phyloP scores from a whole-genome alignment of 2,113 vertebrate genomes.

The Microtus oregoni region DNA sequence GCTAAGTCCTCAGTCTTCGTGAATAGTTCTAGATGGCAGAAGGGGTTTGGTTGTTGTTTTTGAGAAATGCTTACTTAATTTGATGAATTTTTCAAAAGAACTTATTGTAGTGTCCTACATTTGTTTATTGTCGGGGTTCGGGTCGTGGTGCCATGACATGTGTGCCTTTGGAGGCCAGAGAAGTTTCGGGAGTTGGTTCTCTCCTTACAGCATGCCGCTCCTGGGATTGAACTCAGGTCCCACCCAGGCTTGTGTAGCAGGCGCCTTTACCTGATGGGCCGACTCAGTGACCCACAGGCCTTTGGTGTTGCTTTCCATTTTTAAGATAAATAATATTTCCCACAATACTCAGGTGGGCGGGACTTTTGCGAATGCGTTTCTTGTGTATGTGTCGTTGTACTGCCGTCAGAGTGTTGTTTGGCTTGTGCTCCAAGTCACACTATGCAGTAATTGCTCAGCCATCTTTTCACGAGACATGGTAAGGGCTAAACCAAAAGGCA shows the following conservation, averaged over 20 bases:
- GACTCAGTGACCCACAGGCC: neutral
- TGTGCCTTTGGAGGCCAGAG: neutral
- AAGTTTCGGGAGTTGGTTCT: neutral
- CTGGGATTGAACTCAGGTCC: neutral
- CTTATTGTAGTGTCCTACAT: neutral
- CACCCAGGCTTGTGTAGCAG: neutral
- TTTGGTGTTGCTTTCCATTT: neutral
- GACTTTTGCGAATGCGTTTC: neutral
- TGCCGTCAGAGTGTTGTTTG: neutral
- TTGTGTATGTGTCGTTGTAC: neutral
- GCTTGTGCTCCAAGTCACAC: neutral
- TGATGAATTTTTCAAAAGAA: neutral
- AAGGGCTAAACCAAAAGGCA: too few relatives aligned
- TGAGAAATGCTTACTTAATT: conserved; percentile 24
- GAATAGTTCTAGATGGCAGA: conserved; percentile 22
- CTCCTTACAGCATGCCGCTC: neutral
- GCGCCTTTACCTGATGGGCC: neutral
- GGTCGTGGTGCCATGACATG: neutral
- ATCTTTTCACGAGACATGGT: too few relatives aligned
- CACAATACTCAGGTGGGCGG: neutral
- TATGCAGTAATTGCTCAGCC: too few relatives aligned
- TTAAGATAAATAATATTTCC: neutral
- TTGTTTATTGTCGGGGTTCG: neutral
- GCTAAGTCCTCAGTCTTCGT: neutral
- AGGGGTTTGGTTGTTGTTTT: neutral